Percentiles rank a stretch among this genome's conserved stretches.
These are phyloP conservation scores for Phyllotreta striolata DNA, from an alignment of 2,888 invertebrate genomes.

Conservation along the genomic window DNA sequence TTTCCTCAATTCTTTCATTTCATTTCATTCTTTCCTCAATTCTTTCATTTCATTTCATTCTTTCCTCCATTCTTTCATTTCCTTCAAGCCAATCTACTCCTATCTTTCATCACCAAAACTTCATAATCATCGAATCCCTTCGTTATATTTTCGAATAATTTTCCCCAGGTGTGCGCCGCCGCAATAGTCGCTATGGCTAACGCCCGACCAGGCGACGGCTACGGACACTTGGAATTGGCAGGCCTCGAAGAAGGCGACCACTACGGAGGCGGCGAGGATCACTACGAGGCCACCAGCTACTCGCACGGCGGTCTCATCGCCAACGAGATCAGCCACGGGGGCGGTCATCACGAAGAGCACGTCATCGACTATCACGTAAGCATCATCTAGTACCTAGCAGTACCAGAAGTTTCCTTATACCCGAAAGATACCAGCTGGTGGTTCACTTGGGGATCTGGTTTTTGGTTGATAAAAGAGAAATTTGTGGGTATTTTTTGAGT, in stretches of 20 bases:
- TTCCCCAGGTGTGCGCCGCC: constrained; percentile 51
- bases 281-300: constrained; percentile 28
- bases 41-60: no score
- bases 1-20: no score
- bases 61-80: no score
- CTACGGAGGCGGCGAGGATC: constrained; percentile 42
- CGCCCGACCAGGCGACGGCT: constrained; percentile 55
- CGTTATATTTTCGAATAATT: not conserved
- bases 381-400: not conserved
- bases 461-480: no score
- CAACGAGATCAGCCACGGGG: constrained; percentile 42
- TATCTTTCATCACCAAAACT: not conserved
- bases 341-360: constrained; percentile 49
- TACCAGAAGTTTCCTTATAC: no score
- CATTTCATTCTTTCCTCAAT: no score
- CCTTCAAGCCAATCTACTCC: no score
- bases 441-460: no score
- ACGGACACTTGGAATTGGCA: constrained; percentile 49
- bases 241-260: constrained; percentile 37
- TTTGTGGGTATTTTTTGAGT: no score
- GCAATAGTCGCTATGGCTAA: constrained; percentile 54
- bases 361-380: constrained; percentile 57
- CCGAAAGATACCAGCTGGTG: no score
- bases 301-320: constrained; percentile 35
- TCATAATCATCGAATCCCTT: not conserved